Base-by-base conservation (phyloP, 2,797 vertebrate genomes). In the Ciconia nigra region DNA sequence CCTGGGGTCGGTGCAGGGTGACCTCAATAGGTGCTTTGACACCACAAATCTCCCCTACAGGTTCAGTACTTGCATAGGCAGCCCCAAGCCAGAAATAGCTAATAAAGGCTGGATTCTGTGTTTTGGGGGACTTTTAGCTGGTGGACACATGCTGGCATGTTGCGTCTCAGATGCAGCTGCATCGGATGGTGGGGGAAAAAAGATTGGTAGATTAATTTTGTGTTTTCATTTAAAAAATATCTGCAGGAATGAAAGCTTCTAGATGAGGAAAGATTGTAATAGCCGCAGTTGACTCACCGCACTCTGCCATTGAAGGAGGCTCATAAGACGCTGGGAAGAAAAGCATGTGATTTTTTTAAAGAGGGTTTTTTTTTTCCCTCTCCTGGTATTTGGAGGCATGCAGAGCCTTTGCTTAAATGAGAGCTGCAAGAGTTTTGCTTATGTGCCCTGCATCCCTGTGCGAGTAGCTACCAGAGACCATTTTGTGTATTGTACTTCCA, bases 1-100 rank as follows among this genome's bases (percentile, higher is more conserved):
- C 57, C 24, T 1, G 0, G 2, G 9, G 3, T 16, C 1, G 0
- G 29, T 31, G 52, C 33, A 13, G 35, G 17, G 26, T 47, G 69
- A 18, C 26, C 61, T 10, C 55, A 46, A 2, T 2, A 7, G 11
- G 19, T 49, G 26, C 31, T 52, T 63, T 63, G 46, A 67, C 28
- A 6, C 11, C 28, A 55, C 39, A 46, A 21, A 70, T 25, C 18
- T 83, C 79, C 71, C 33, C 39, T 7, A 33, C 2, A 0, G 0
- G 20, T 52, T 89, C 39, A 31, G 16, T 5, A 26, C 8, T 5
- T 8, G 20, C 33, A 35, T 0, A 29, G 35, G 67, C 66, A 84
- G 54, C 54, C 61, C 19, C 44, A 28, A 78, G 20, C 14, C 57
- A 39, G 14, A 47, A 87, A 22, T 5, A 47, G 7, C 4, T 15